Evolutionary conservation across 1,140 invertebrate genomes (phyloP), one percentile per base, ranked within the genome.

Genomic region (Argopecten irradians): DNA sequence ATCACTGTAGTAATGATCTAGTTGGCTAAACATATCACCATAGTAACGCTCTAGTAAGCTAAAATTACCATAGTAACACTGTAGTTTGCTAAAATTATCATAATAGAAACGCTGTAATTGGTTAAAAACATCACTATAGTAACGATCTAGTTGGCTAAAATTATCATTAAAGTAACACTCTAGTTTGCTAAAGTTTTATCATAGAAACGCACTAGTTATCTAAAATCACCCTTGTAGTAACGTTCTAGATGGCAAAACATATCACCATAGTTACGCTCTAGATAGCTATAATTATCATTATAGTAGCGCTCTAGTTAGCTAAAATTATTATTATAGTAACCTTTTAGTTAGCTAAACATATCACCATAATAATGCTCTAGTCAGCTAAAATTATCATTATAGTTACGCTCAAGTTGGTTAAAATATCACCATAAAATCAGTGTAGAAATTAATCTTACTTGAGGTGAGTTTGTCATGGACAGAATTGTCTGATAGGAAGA

Each of bases 381-480:
- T 28, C 22, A 32, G 71, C 55, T 32, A 19, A 16, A 36, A 71
- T 0, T 22, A 43, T 84, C 3, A 33, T 83, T 19, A 28, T 34
- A n/a, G 87, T n/a, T 83, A 33, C 34, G n/a, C 22, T 86, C 46
- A 1, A 22, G 7, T 55, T 8, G 32, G 28, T 82, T 41, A 3
- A 33, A 46, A 82, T 22, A 13, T n/a, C 8, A 82, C 5, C 32
- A 28, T 34, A 9, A 22, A 41, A 33, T 85, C 13, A 46, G 8
- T 33, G 84, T 36, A 34, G n/a, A 28, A 71, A 84, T n/a, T n/a
- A n/a, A n/a, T n/a, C 87, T 91, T 87, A 93, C 93, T 91, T 90
- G 91, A 86, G 16, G 87, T 39, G 1, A 93, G 84, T 28, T 86
- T 89, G 35, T 91, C 55, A 22, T 90, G 55, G 7, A 83, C 89